Percentiles rank a stretch among this genome's conserved stretches.
Evolutionary conservation across 2,113 vertebrate genomes (phyloP).

Genomic region (Chamaea fasciata): DNA sequence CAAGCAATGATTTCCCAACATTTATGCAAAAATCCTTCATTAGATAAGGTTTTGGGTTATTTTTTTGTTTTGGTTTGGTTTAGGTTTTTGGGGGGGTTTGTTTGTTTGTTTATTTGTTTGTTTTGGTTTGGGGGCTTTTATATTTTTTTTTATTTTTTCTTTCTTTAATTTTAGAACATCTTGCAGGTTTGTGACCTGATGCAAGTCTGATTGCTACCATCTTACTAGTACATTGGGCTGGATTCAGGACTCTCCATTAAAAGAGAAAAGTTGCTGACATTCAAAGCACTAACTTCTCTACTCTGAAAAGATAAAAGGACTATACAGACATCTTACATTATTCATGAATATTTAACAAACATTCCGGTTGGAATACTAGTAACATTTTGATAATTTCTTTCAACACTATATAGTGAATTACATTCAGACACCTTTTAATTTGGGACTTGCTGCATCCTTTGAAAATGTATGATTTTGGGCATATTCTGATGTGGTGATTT

Average conservation of each 20-base stretch:
- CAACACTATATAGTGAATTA: background rate
- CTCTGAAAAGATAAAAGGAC: background rate
- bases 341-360: background rate
- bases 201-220: background rate
- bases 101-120: no score
- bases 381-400: background rate
- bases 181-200: background rate
- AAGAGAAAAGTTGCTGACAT: background rate
- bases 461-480: background rate
- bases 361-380: background rate
- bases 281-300: background rate
- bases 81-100: no score
- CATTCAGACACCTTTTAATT: background rate
- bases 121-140: no score
- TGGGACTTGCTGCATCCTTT: background rate
- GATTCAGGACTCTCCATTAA: background rate
- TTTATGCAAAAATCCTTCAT: background rate
- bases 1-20: background rate
- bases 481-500: accelerated
- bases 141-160: no score
- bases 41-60: background rate
- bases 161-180: background rate
- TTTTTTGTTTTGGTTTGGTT: background rate
- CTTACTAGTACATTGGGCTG: background rate
- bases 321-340: background rate